Conservation (phyloP, 2,113 vertebrate genomes). For the Balaenoptera acutorostrata region DNA sequence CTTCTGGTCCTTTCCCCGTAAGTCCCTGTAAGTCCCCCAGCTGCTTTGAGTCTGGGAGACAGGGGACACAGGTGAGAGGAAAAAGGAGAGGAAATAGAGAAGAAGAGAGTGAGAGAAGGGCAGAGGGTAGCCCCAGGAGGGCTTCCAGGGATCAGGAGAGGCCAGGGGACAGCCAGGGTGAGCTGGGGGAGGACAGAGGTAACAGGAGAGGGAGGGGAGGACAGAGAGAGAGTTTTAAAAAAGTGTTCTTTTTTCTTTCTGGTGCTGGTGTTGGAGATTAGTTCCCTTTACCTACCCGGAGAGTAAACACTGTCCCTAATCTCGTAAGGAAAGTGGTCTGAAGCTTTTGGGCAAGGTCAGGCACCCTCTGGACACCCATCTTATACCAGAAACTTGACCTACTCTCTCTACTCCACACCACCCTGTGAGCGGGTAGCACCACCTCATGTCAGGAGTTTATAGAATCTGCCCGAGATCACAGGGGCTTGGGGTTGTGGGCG, state of each 20-base stretch:
- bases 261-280: not conserved
- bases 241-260: not conserved
- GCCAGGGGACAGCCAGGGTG: not conserved
- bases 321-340: not conserved
- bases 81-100: not conserved
- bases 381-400: not conserved
- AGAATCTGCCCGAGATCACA: not conserved
- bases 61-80: not conserved
- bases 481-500: not conserved
- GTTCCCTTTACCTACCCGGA: not conserved
- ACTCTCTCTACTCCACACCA: not conserved
- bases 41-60: not conserved
- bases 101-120: not conserved
- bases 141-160: not conserved
- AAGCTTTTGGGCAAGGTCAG: not conserved
- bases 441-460: not conserved
- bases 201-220: not conserved
- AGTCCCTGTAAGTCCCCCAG: not conserved
- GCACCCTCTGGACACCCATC: not conserved
- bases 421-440: rapidly evolving
- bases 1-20: not conserved
- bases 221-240: not conserved
- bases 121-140: not conserved
- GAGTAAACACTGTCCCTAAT: not conserved
- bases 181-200: not conserved